These are phyloP conservation scores for Sciaenops ocellatus DNA, from an alignment of 2,797 vertebrate species.

Conservation along the genomic window DNA sequence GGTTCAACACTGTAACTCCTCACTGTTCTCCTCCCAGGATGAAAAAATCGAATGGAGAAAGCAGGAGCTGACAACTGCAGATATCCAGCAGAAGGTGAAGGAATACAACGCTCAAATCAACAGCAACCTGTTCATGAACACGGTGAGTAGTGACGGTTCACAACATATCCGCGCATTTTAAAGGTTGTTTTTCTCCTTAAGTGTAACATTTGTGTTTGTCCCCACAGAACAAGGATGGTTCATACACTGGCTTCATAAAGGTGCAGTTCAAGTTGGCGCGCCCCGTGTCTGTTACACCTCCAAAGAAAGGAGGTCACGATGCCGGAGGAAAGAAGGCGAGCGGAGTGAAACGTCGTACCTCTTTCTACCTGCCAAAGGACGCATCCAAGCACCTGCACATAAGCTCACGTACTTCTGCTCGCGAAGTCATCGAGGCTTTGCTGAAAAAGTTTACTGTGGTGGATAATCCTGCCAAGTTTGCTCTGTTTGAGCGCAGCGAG, in stretches of 20 bases:
- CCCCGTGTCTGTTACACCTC: constrained; percentile 91
- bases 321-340: constrained; percentile 75
- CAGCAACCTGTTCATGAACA: constrained; percentile 98
- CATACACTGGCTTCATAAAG: constrained; percentile 97
- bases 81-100: constrained; percentile 93
- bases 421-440: constrained; percentile 95
- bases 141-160: constrained; percentile 82
- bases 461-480: constrained; percentile 96
- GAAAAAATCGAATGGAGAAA: constrained; percentile 88
- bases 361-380: constrained; percentile 98
- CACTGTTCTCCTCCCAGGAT: constrained; percentile 83
- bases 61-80: constrained; percentile 87
- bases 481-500: constrained; percentile 94
- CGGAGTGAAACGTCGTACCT: constrained; percentile 91
- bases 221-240: constrained; percentile 93
- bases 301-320: constrained; percentile 86
- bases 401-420: constrained; percentile 90
- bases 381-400: constrained; percentile 96
- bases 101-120: constrained; percentile 97
- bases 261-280: constrained; percentile 95
- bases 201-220: constrained; percentile 1
- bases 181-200: background rate
- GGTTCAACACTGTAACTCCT: constrained; percentile 52
- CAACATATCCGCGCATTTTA: background rate
- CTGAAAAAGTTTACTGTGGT: constrained; percentile 96